These are phyloP conservation scores for Morelia viridis DNA, from an alignment of 2,797 vertebrate species.

Conservation along the genomic window DNA sequence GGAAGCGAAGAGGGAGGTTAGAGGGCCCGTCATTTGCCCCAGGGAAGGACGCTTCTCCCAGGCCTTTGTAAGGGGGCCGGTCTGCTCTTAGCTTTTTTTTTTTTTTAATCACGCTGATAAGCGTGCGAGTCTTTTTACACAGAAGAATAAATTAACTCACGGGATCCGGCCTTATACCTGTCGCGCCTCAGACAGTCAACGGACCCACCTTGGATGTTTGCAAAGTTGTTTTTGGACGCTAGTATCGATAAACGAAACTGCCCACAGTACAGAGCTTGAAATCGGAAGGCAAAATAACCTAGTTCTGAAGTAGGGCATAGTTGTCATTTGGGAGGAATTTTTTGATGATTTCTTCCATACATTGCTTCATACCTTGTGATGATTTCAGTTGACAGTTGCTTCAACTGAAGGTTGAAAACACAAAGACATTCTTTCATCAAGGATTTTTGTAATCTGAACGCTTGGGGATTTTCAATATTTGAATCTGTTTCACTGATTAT, in stretches of 20 bases:
- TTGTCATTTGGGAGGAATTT: background rate
- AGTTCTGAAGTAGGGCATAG: background rate
- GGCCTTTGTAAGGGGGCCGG: background rate
- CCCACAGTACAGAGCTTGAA: background rate
- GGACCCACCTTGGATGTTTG: background rate
- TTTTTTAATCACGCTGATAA: background rate
- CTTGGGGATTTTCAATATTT: background rate
- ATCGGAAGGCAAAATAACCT: background rate
- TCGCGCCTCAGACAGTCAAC: background rate
- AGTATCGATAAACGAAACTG: background rate
- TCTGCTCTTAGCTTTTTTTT: background rate
- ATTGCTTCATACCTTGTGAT: background rate
- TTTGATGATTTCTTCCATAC: background rate
- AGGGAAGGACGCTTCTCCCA: background rate
- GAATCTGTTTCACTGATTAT: background rate
- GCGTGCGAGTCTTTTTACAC: background rate
- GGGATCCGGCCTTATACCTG: background rate
- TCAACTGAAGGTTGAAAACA: conserved; percentile 7
- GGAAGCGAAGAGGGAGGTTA: background rate
- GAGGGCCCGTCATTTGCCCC: background rate
- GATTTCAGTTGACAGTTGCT: background rate
- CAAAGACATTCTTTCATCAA: background rate
- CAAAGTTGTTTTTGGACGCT: background rate
- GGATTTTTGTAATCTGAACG: background rate
- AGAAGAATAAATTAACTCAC: background rate